Evolutionary conservation across 2,113 vertebrate genomes (phyloP).

Genomic region (Aspiorhynchus laticeps): DNA sequence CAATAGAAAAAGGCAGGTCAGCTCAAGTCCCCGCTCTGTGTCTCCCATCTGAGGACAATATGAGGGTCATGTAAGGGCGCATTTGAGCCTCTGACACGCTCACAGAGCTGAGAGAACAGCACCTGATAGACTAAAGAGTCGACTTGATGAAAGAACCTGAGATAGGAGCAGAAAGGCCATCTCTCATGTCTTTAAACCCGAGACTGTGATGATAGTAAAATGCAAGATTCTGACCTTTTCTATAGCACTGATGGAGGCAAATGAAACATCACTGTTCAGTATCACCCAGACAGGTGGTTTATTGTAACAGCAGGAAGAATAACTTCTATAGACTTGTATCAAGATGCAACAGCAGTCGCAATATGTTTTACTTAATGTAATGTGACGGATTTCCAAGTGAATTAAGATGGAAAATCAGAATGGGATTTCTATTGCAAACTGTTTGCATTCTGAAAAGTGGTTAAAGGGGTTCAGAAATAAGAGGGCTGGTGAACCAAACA

Average conservation of each 20-base stretch:
- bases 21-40: slow-evolving; percentile 29
- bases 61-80: slow-evolving; percentile 26
- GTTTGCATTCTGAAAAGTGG: not conserved
- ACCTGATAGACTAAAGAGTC: slow-evolving; percentile 18
- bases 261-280: not conserved
- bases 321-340: not conserved
- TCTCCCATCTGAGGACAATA: slow-evolving; percentile 9
- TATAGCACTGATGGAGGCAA: slow-evolving; percentile 19
- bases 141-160: slow-evolving; percentile 19
- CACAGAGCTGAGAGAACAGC: not conserved
- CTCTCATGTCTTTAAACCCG: slow-evolving; percentile 14
- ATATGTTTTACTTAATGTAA: not conserved
- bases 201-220: not conserved
- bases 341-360: not conserved
- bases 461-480: not conserved
- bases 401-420: not conserved
- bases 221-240: slow-evolving; percentile 17
- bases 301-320: not conserved
- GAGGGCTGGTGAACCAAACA: not conserved
- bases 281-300: not conserved
- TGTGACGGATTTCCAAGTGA: not conserved
- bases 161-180: slow-evolving; percentile 8
- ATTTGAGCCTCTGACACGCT: not conserved
- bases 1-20: slow-evolving; percentile 30
- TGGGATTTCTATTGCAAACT: not conserved